Evolutionary conservation across 2,113 vertebrate genomes (phyloP).

Genomic region (Myrmophylax atrothorax): DNA sequence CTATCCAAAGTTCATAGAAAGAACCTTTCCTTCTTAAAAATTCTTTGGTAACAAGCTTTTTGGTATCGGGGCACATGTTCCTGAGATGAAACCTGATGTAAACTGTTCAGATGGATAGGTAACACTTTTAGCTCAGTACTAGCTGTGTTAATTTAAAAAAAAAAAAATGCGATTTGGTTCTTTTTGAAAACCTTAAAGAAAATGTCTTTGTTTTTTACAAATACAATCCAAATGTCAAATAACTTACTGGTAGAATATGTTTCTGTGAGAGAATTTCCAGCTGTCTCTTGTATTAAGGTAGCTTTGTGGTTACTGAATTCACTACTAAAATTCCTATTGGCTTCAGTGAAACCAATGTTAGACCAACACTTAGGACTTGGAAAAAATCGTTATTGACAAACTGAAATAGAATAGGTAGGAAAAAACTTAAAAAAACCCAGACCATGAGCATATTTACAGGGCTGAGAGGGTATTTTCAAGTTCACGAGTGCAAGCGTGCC

Average conservation of each 20-base stretch:
- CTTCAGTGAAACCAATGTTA: not conserved
- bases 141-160: not conserved
- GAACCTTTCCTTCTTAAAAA: not conserved
- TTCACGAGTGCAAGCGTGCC: not conserved
- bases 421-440: not conserved
- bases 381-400: not conserved
- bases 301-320: not conserved
- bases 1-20: not conserved
- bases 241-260: not conserved
- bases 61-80: not conserved
- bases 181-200: not conserved
- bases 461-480: not conserved
- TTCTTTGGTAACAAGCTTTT: not conserved
- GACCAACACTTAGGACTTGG: not conserved
- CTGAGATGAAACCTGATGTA: not conserved
- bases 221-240: not conserved
- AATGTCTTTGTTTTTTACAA: not conserved
- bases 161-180: not conserved
- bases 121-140: not conserved
- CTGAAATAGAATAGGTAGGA: not conserved
- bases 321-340: not conserved
- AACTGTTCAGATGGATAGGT: not conserved
- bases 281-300: slow-evolving; percentile 1
- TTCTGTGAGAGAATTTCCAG: not conserved
- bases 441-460: not conserved